These are phyloP conservation scores for Echinometra lucunter DNA, from an alignment of 53 echinoderm and acorn worm genomes.

Conservation along the genomic window DNA sequence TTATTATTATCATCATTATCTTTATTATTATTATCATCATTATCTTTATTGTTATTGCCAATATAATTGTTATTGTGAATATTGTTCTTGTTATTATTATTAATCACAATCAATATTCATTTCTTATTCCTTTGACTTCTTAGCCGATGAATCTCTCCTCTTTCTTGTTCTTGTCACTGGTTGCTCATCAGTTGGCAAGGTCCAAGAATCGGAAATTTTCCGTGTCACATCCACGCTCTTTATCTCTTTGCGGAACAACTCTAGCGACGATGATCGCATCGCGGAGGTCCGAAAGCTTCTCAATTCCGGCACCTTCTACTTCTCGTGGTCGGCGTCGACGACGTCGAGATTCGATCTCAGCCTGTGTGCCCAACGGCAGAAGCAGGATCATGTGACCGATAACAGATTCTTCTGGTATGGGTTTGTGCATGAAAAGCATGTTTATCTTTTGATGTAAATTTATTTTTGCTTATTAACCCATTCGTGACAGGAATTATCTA, in stretches of 20 bases:
- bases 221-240: conserved; percentile 90
- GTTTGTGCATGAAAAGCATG: too few relatives aligned
- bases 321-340: conserved; percentile 82
- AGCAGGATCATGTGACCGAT: conserved; percentile 90
- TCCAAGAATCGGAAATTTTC: conserved; percentile 89
- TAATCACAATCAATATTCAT: too few relatives aligned
- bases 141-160: conserved; percentile 85
- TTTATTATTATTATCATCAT: too few relatives aligned
- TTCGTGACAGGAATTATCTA: too few relatives aligned
- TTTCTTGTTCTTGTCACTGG: conserved; percentile 92
- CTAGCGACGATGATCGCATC: conserved; percentile 90
- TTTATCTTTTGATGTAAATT: too few relatives aligned
- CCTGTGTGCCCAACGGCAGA: conserved; percentile 92
- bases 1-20: too few relatives aligned
- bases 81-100: too few relatives aligned
- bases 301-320: conserved; percentile 97
- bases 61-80: too few relatives aligned
- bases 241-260: conserved; percentile 85
- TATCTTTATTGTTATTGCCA: too few relatives aligned
- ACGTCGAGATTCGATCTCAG: conserved; percentile 84
- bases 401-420: conserved; percentile 98
- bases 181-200: conserved; percentile 90
- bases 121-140: neutral
- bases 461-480: too few relatives aligned
- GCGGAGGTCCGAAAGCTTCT: conserved; percentile 92